A percentile compares a stretch with the other conserved stretches of the same genome.
phyloP scores from a whole-genome alignment of 2,888 invertebrate genomes.

The Tineola bisselliella region DNA sequence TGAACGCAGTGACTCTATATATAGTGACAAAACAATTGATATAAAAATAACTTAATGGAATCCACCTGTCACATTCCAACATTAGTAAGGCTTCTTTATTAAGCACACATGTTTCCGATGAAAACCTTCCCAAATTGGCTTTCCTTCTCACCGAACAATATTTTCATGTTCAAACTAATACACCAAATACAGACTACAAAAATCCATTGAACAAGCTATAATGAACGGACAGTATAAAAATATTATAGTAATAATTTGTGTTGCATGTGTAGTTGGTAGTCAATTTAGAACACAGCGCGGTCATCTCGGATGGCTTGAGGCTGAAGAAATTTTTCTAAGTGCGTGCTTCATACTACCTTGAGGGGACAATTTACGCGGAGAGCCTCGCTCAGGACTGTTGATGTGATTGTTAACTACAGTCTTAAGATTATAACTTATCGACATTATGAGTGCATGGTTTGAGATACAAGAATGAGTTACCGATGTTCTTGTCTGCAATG shows the following conservation, averaged over 20 bases:
- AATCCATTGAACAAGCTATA: neutral
- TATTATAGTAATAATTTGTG: neutral
- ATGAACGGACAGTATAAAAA: neutral
- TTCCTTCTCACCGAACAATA: constrained; percentile 3
- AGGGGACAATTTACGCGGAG: constrained; percentile 58
- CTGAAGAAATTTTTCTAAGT: constrained; percentile 35
- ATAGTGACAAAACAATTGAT: neutral
- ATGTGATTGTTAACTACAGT: constrained; percentile 58
- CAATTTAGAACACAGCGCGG: neutral
- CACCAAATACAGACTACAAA: neutral
- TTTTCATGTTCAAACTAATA: neutral
- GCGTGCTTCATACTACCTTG: constrained; percentile 31
- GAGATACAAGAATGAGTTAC: constrained; percentile 15
- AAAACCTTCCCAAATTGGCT: constrained; percentile 7
- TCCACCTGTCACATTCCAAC: constrained; percentile 21
- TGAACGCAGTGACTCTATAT: neutral
- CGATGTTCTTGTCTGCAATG: neutral
- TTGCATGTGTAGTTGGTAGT: neutral
- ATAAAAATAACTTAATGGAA: constrained; percentile 12
- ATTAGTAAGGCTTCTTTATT: constrained; percentile 17
- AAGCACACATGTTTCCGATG: neutral
- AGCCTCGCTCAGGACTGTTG: constrained; percentile 21
- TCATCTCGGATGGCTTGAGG: constrained; percentile 15
- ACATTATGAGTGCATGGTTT: constrained; percentile 38
- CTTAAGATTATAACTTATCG: constrained; percentile 56